Conservation (phyloP, 92 coral and sea anemone species). For the Actinernus sp. region DNA sequence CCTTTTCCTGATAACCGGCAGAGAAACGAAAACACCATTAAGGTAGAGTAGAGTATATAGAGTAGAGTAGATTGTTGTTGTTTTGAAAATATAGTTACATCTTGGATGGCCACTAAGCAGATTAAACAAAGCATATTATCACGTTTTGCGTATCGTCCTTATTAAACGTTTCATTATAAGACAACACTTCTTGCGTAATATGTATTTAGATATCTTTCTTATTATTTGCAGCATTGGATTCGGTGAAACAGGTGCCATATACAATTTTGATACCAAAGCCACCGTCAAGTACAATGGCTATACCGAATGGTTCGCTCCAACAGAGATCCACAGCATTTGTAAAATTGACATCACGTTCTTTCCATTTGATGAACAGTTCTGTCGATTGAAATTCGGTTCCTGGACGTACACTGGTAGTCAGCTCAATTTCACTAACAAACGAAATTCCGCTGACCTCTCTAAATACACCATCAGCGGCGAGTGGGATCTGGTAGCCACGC, state of each 20-base stretch:
- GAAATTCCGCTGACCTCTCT: slow-evolving; percentile 76
- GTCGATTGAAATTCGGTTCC: slow-evolving; percentile 92
- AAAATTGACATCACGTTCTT: slow-evolving; percentile 88
- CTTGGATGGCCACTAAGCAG: too few relatives aligned
- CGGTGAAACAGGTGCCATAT: slow-evolving; percentile 97
- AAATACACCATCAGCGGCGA: slow-evolving; percentile 91
- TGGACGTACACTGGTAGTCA: slow-evolving; percentile 94
- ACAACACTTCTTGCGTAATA: too few relatives aligned
- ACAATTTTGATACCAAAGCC: slow-evolving; percentile 87
- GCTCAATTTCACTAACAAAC: slow-evolving; percentile 73
- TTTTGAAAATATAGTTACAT: too few relatives aligned
- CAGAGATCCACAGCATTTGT: slow-evolving; percentile 99
- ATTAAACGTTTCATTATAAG: too few relatives aligned
- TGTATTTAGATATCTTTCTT: not conserved
- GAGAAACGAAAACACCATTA: too few relatives aligned
- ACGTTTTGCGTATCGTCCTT: too few relatives aligned
- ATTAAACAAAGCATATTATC: too few relatives aligned
- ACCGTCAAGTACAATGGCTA: slow-evolving; percentile 71
- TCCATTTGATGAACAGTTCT: slow-evolving; percentile 93
- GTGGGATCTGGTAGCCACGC: slow-evolving; percentile 86
- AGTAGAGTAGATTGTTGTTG: too few relatives aligned
- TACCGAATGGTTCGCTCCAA: slow-evolving; percentile 90
- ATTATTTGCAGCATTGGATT: slow-evolving; percentile 74
- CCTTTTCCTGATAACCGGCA: too few relatives aligned
- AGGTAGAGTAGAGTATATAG: too few relatives aligned